Percentiles rank a stretch among this genome's conserved stretches.
Evolutionary conservation across 2,888 invertebrate genomes (phyloP).

Genomic region (Aphidoletes aphidimyza): DNA sequence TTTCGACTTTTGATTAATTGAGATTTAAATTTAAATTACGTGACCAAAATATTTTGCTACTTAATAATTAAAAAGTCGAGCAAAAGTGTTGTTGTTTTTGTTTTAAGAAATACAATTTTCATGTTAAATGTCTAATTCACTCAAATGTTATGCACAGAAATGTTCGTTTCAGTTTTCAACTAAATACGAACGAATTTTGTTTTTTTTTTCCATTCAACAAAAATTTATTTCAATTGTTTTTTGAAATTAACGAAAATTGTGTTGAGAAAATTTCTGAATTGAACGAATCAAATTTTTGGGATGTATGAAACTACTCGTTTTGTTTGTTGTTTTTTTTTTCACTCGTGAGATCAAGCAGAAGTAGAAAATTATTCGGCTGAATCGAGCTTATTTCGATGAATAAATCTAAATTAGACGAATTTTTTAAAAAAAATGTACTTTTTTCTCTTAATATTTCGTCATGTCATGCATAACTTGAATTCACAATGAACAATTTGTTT

Average conservation of each 20-base stretch:
- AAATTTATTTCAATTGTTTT: neutral
- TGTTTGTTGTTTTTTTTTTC: too few species aligned
- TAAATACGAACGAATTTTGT: neutral
- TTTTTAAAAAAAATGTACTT: too few species aligned
- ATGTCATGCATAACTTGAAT: too few species aligned
- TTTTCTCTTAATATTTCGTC: too few species aligned
- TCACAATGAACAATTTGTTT: too few species aligned
- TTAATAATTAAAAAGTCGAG: neutral
- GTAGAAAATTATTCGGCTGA: neutral
- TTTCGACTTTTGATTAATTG: too few species aligned
- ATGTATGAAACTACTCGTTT: neutral
- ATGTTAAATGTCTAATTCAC: too few species aligned
- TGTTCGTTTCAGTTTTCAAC: constrained; percentile 39
- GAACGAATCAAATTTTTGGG: too few species aligned
- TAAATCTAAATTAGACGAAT: too few species aligned
- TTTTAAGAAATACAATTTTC: too few species aligned
- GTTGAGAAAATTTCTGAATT: neutral
- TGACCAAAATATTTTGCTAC: constrained; percentile 48
- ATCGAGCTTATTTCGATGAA: neutral
- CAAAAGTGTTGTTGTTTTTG: neutral
- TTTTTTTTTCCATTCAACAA: neutral
- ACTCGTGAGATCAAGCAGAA: constrained; percentile 21
- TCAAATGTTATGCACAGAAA: neutral
- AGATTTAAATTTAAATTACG: constrained; percentile 12
- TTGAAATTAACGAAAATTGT: neutral